Conservation (phyloP, 2,888 invertebrate genomes). For the Tyria jacobaeae region DNA sequence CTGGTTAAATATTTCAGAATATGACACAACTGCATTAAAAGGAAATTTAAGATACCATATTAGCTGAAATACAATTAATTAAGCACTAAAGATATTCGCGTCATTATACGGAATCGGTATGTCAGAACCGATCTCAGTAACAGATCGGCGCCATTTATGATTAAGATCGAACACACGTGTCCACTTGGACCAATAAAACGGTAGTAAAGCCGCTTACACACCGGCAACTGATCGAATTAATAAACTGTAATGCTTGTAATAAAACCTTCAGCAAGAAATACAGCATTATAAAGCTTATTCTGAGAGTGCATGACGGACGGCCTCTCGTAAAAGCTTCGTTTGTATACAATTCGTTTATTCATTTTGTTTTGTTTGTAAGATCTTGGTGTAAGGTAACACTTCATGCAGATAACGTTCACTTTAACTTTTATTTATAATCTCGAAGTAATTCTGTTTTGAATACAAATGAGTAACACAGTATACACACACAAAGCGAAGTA, state of each 20-base stretch:
- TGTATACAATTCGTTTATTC: conserved; percentile 40
- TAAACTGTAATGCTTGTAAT: conserved; percentile 42
- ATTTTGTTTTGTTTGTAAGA: conserved; percentile 44
- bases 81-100: conserved; percentile 4
- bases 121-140: conserved; percentile 30
- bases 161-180: conserved; percentile 55
- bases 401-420: conserved; percentile 39
- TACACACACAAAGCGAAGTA: not conserved
- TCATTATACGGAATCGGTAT: conserved; percentile 10
- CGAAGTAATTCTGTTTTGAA: conserved; percentile 24
- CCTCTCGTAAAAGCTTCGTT: conserved; percentile 22
- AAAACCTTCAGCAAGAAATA: conserved; percentile 48
- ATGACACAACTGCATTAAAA: not conserved
- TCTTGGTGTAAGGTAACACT: conserved; percentile 49
- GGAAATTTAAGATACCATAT: not conserved
- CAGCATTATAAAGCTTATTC: conserved; percentile 37
- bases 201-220: conserved; percentile 52
- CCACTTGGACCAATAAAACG: conserved; percentile 53
- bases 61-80: conserved; percentile 14
- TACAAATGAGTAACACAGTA: conserved; percentile 19
- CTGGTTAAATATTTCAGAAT: too few relatives aligned
- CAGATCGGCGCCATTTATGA: conserved; percentile 51
- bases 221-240: conserved; percentile 51
- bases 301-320: conserved; percentile 19
- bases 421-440: conserved; percentile 31